Evolutionary conservation across 2,797 vertebrate species (phyloP).

Genomic region (Ctenopoma multispine): DNA sequence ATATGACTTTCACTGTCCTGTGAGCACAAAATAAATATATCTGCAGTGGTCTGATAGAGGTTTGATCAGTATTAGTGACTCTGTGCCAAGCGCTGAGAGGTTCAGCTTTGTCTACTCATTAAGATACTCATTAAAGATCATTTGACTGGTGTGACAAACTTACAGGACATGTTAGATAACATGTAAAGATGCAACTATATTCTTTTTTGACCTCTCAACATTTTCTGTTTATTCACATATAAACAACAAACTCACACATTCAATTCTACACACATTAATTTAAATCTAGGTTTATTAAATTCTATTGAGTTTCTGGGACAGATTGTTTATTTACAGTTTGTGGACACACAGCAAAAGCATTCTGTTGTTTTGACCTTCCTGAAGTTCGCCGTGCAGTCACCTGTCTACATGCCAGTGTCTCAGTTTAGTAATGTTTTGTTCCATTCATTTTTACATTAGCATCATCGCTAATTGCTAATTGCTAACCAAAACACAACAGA

Average conservation of each 20-base stretch:
- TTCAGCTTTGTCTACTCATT: slow-evolving; percentile 45
- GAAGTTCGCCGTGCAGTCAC: too few relatives aligned
- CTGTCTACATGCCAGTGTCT: too few relatives aligned
- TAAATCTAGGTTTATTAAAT: too few relatives aligned
- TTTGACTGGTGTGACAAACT: slow-evolving; percentile 26
- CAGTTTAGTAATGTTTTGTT: too few relatives aligned
- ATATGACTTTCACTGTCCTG: slow-evolving; percentile 57
- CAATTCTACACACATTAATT: neutral
- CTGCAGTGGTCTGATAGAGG: too few relatives aligned
- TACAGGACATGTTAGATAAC: neutral
- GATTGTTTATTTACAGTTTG: too few relatives aligned
- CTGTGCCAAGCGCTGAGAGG: slow-evolving; percentile 20
- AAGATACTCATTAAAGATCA: slow-evolving; percentile 45
- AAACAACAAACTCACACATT: neutral
- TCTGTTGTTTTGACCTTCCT: neutral
- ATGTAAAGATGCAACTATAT: neutral
- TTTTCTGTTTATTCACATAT: neutral
- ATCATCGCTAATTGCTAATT: too few relatives aligned
- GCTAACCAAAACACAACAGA: too few relatives aligned
- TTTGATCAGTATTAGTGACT: slow-evolving; percentile 60
- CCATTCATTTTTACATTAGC: too few relatives aligned
- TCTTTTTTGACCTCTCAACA: slow-evolving; percentile 1
- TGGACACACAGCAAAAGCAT: too few relatives aligned
- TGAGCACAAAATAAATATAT: slow-evolving; percentile 52
- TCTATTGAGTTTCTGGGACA: neutral